Base-by-base conservation (phyloP, 92 coral and sea anemone genomes). In the Palythoa heliodiscus region DNA sequence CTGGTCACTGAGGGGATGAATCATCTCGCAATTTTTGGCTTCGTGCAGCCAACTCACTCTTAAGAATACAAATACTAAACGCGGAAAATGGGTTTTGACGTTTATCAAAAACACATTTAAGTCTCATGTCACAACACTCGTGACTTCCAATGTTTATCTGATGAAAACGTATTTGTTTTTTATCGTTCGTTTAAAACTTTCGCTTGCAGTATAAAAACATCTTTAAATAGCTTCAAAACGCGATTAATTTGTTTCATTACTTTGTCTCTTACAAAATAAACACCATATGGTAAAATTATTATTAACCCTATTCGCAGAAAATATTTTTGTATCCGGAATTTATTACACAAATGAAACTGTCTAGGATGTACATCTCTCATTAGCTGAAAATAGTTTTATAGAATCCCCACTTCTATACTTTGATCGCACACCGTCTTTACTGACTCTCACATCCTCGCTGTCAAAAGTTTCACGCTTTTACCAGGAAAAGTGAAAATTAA, bases 81-180 rank as follows among this genome's bases (percentile, higher is more conserved):
- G 43, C 50, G 5, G 7, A 69, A 69, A 24, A 69, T 69, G 73
- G 73, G 24, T 69, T 25, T 25, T 63, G 43, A 8, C 35, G 73
- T 69, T 69, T 69, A 69, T 15, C 8, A 69, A 69, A 69, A 69
- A 69, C 73, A 69, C 73, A 69, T 25, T 37, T 29, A 69, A 13
- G 67, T 8, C 24, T 55, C 53, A 15, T 29, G 47, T 72, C 24
- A 53, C 25, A 76, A 3, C 4, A 76, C 48, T 23, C 39, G 60
- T 22, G 60, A 25, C 24, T 76, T 55, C 81, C 39, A 54, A 76
- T 75, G 81, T 55, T 76, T 76, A 55, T 76, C 68, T 76, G 81
- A 76, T 54, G 50, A 76, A 76, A 76, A 72, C 81, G 25, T 53
- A 17, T 55, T 76, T 54, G 2, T 52, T 22, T 53, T 52, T 20